Evolutionary conservation across 2,888 invertebrate species (phyloP), one percentile per base, ranked within the genome.

Genomic region (Heliconius erato): DNA sequence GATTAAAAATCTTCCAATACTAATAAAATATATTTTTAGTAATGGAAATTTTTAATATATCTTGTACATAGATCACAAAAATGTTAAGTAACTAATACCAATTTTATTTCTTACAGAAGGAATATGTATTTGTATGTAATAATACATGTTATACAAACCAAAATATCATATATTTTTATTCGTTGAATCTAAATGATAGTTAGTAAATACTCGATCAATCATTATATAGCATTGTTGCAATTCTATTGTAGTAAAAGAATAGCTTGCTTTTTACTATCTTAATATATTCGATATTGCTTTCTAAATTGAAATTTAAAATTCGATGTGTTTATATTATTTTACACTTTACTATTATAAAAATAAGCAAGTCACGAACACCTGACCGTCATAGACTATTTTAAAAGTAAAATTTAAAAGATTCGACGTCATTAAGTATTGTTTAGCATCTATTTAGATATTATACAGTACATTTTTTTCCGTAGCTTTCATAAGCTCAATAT

Each of bases 1-100:
- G 79, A 80, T 83, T 79, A 49, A 83, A 74, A 65, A 69, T 81
- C 77, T 71, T 35, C 63, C 63, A 74, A 54, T 40, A 74, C 16
- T 49, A 74, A 74, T 68, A 16, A 49, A 72, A 59, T 32, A 12
- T 32, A 12, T 16, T 78, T 9, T 63, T 40, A 16, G 28, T 63
- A 16, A 7, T 54, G 32, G 35, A 23, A 23, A 35, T 35, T 69
- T 35, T 35, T 1, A 23, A 35, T 69, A 72, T 12, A 26, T 79
- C 26, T 71, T 40, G 19, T 5, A 79, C 2, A 59, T 69, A 54
- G 0, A 28, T 67, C 12, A 9, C n/a, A 14, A 23, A 12, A 12
- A n/a, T 69, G n/a, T 35, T n/a, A 14, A 63, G 9, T 63, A 63
- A n/a, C 63, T 11, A 54, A 54, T 54, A 19, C 19, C 23, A 19